Percentiles rank a stretch among this genome's conserved stretches.
These are phyloP conservation scores for Nesoenas mayeri DNA, from an alignment of 2,113 vertebrate species.

Conservation along the genomic window DNA sequence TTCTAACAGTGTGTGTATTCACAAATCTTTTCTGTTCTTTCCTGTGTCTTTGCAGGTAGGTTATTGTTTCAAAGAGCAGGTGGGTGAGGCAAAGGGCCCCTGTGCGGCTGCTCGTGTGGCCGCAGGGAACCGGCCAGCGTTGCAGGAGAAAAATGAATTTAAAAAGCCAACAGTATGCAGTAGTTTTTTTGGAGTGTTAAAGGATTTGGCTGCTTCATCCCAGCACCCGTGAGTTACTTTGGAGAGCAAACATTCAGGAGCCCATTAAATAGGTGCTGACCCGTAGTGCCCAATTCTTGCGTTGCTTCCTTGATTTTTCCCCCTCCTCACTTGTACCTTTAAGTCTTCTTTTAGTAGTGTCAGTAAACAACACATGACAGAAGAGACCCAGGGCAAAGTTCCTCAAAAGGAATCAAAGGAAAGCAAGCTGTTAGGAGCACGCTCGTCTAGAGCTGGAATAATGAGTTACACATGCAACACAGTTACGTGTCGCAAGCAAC, in stretches of 20 bases:
- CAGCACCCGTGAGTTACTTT: background rate
- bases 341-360: background rate
- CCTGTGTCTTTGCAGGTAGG: background rate
- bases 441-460: constrained; percentile 5
- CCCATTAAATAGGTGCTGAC: background rate
- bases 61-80: background rate
- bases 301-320: background rate
- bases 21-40: background rate
- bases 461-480: constrained; percentile 57
- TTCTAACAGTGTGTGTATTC: background rate
- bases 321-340: background rate
- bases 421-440: constrained; percentile 49
- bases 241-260: background rate
- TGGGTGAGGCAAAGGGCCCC: background rate
- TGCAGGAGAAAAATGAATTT: background rate
- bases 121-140: background rate
- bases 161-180: background rate
- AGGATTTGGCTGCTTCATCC: background rate
- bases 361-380: background rate
- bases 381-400: constrained; percentile 36
- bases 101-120: background rate
- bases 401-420: constrained; percentile 11
- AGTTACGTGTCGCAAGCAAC: constrained; percentile 51
- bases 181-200: background rate
- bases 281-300: background rate